A percentile compares a stretch with the other conserved stretches of the same genome.
Conservation (phyloP, 1,140 invertebrate species). For the Drosophila chauvacae region DNA sequence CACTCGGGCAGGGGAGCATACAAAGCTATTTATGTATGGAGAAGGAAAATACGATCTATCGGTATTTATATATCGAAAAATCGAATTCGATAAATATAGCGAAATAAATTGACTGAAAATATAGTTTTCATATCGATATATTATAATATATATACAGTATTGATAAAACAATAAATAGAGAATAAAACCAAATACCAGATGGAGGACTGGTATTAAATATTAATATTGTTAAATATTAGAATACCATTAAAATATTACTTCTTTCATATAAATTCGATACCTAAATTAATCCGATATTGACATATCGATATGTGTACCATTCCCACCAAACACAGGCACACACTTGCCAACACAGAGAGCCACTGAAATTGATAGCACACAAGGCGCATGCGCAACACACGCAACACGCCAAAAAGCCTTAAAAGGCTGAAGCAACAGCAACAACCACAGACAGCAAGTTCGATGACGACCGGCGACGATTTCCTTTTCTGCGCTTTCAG, state of each 20-base stretch:
- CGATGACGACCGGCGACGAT: constrained; percentile 71
- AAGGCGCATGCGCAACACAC: constrained; percentile 74
- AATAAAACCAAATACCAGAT: background rate
- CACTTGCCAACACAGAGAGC: constrained; percentile 14
- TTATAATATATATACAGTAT: background rate
- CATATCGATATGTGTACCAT: constrained; percentile 1
- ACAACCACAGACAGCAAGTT: constrained; percentile 43
- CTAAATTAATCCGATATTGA: background rate
- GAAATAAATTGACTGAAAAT: background rate
- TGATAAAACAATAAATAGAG: background rate
- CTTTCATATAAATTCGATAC: background rate
- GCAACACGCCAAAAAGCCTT: constrained; percentile 55
- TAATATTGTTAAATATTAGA: background rate
- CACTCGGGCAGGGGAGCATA: background rate
- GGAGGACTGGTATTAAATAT: background rate
- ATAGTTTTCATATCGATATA: background rate
- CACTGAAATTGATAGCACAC: constrained; percentile 67
- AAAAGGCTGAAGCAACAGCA: constrained; percentile 41
- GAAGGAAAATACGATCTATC: background rate
- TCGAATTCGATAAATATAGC: background rate
- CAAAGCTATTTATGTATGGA: background rate
- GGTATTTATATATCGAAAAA: background rate
- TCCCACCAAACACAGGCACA: constrained; percentile 15
- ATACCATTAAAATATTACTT: background rate
- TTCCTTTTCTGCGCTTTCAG: constrained; percentile 75